Base-by-base conservation (phyloP, 64 coral and sea anemone species). In the Montipora cactus region DNA sequence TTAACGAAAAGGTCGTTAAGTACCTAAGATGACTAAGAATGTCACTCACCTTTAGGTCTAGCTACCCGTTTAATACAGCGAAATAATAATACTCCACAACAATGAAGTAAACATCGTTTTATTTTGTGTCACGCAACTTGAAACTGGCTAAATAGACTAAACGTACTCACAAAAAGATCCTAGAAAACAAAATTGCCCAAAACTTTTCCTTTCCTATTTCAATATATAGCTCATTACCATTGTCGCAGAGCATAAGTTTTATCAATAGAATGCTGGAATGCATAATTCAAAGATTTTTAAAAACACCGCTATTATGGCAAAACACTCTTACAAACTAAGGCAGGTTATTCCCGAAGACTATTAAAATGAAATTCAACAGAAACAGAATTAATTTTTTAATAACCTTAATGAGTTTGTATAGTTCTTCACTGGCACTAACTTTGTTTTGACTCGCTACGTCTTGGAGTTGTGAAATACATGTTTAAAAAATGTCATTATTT, bases 161-260 rank as follows among this genome's bases (percentile, higher is more conserved):
- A 79, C 12, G 48, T 79, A 51, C 77, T 52, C 47, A 79, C 47
- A 51, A 79, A 53, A 79, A 79, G 47, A 51, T 74, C 77, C 74
- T 76, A 76, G 44, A 76, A 76, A 76, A 76, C 74, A 76, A 76
- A 76, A 44, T 76, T 76, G 74, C 74, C 74, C 74, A 45, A 46
- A 45, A 44, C 47, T 47, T 76, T 76, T 76, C 25, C 44, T 76
- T 55, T 79, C 14, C 47, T 51, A 52, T 79, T 50, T 79, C 47
- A 79, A 79, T 18, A 79, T 79, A 53, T 79, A 79, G 77, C 77
- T 79, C 77, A 50, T 79, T 79, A 79, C 47, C 77, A 52, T 79
- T 79, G 77, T 52, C 61, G 15, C 61, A 66, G 15, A 66, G 61
- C 61, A 66, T 66, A 66, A 66, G 61, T 66, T 66, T 66, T 66